Evolutionary conservation across 1,140 invertebrate species (phyloP).

Genomic region (Megathymus violae): DNA sequence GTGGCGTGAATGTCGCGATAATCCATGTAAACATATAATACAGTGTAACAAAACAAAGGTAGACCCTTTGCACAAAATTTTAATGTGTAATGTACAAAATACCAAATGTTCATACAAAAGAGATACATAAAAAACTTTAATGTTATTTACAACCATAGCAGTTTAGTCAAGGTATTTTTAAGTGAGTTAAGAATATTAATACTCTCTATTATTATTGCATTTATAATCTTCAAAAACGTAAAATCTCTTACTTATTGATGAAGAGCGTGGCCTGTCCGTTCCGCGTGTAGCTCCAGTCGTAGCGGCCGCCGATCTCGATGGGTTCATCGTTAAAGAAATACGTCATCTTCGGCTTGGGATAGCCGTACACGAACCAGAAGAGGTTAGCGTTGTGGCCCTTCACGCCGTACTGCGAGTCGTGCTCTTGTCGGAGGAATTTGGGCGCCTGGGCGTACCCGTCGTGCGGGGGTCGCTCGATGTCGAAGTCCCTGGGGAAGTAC

Average conservation of each 20-base stretch:
- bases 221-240: too few species aligned
- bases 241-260: slow-evolving; percentile 92
- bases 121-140: too few species aligned
- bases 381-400: slow-evolving; percentile 94
- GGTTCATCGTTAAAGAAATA: slow-evolving; percentile 94
- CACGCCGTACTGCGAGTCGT: slow-evolving; percentile 94
- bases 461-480: slow-evolving; percentile 93
- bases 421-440: slow-evolving; percentile 92
- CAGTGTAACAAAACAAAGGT: too few species aligned
- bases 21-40: too few species aligned
- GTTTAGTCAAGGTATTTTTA: too few species aligned
- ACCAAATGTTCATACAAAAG: too few species aligned
- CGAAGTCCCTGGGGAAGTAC: slow-evolving; percentile 95
- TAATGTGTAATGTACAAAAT: too few species aligned
- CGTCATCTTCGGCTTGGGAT: slow-evolving; percentile 94
- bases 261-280: slow-evolving; percentile 95
- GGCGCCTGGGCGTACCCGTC: slow-evolving; percentile 92
- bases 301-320: slow-evolving; percentile 92
- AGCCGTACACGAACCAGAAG: slow-evolving; percentile 96
- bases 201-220: too few species aligned
- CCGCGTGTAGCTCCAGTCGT: slow-evolving; percentile 93
- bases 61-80: too few species aligned
- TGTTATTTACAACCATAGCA: too few species aligned
- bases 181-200: too few species aligned
- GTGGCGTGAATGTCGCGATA: too few species aligned